Conservation (phyloP, 2,113 vertebrate genomes). For the Xiphorhynchus elegans region DNA sequence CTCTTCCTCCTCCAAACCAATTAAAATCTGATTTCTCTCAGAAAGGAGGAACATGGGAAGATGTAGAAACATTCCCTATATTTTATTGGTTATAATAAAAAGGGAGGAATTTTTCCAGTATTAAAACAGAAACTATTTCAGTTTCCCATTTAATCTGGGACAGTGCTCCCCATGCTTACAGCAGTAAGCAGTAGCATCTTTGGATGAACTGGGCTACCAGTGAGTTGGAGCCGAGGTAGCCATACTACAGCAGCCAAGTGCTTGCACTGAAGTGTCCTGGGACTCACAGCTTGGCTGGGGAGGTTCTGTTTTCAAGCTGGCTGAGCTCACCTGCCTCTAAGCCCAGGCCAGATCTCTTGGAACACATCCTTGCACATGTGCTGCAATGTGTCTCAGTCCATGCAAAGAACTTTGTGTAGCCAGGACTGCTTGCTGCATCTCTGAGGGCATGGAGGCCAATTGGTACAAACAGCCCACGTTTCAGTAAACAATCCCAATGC, state of each 20-base stretch:
- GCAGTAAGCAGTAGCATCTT: background rate
- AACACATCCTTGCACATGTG: background rate
- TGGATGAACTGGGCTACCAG: background rate
- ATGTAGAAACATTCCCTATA: background rate
- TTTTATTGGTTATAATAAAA: background rate
- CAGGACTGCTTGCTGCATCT: background rate
- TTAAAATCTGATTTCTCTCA: background rate
- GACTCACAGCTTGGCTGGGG: background rate
- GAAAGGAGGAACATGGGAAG: background rate
- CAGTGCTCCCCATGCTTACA: background rate
- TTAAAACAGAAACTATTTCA: background rate
- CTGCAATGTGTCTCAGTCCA: background rate
- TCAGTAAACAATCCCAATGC: background rate
- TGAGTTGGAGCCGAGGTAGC: background rate
- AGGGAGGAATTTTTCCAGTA: background rate
- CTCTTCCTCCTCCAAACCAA: background rate
- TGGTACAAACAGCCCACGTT: background rate
- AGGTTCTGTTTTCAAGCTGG: background rate
- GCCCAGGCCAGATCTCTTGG: background rate
- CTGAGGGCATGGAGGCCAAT: accelerated
- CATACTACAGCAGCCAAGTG: background rate
- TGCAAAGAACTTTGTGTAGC: background rate
- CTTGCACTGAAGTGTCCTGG: background rate
- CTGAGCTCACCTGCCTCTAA: background rate
- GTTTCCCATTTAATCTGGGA: background rate